Base-by-base conservation (phyloP, 2,888 invertebrate genomes). In the Prosapia bicincta region DNA sequence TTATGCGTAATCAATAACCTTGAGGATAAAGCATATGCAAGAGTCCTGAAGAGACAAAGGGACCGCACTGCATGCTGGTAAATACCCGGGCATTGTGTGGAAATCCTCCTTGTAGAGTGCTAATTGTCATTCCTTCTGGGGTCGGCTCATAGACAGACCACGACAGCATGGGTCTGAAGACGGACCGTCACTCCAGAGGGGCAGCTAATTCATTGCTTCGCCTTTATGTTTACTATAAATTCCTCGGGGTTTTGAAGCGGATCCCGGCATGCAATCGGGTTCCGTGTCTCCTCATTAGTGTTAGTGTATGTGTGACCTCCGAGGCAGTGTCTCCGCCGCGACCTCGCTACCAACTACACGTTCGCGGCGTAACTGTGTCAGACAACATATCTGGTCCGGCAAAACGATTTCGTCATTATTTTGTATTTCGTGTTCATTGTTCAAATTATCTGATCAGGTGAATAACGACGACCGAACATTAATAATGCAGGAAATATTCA, bases 41-140 rank as follows among this genome's bases (percentile, higher is more conserved):
- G 38, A 38, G n/a, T n/a, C n/a, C n/a, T n/a, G 20, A 69, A 69
- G 65, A 65, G 30, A 54, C 74, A 74, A 74, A 74, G 74, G 20
- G n/a, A 25, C 74, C 74, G 74, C 54, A 54, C 20, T 54, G 20
- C n/a, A 54, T 54, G 20, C 20, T 54, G 54, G 54, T 54, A 54
- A 54, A 54, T 54, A 74, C 74, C 7, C 13, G 23, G 54, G 68
- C 69, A 74, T 74, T 74, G 74, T 74, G 74, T 74, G 74, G 74
- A 74, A 74, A 74, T 74, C 32, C 69, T 54, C 20, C 54, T 54
- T 54, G 54, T 20, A 20, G 20, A 54, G 54, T 54, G 20, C 54
- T 54, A 54, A 54, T 54, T 54, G 54, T 54, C 54, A 54, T 54
- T 54, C 54, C 54, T 54, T 10, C 54, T 54, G 10, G 54, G 54